Evolutionary conservation across 2,888 invertebrate genomes (phyloP).

Genomic region (Lasioglossum zephyrum): DNA sequence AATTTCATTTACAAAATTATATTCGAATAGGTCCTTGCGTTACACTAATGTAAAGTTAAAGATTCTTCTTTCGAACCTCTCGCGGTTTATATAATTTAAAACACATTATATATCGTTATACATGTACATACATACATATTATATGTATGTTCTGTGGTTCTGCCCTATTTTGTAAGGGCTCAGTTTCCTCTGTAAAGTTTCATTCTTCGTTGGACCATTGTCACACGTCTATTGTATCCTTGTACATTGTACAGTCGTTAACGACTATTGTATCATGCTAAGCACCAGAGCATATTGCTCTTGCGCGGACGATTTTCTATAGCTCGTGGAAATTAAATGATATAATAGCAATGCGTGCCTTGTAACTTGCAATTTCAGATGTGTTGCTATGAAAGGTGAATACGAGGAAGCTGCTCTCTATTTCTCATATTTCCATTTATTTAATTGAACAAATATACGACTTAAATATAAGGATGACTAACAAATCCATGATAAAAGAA

Average conservation of each 20-base stretch:
- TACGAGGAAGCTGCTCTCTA: background rate
- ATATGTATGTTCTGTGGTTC: background rate
- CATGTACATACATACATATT: too few relatives aligned
- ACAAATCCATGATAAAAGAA: background rate
- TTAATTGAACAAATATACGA: background rate
- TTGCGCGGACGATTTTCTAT: background rate
- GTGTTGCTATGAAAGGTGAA: background rate
- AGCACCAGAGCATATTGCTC: conserved; percentile 12
- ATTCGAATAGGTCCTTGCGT: background rate
- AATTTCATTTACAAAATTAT: background rate
- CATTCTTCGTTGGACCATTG: conserved; percentile 19
- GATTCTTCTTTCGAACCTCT: background rate
- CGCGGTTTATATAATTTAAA: background rate
- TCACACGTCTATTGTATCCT: conserved; percentile 24
- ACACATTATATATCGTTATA: background rate
- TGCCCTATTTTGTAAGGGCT: background rate
- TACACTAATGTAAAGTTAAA: background rate
- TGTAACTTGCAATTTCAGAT: background rate
- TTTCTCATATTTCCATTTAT: background rate
- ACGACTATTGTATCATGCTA: conserved; percentile 34
- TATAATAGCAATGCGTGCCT: background rate
- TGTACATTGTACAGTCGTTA: conserved; percentile 22
- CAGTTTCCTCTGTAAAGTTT: conserved; percentile 14
- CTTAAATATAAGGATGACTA: background rate
- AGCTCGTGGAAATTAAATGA: background rate